Base-by-base conservation (phyloP, 1,140 invertebrate species). In the Diorhabda sublineata region DNA sequence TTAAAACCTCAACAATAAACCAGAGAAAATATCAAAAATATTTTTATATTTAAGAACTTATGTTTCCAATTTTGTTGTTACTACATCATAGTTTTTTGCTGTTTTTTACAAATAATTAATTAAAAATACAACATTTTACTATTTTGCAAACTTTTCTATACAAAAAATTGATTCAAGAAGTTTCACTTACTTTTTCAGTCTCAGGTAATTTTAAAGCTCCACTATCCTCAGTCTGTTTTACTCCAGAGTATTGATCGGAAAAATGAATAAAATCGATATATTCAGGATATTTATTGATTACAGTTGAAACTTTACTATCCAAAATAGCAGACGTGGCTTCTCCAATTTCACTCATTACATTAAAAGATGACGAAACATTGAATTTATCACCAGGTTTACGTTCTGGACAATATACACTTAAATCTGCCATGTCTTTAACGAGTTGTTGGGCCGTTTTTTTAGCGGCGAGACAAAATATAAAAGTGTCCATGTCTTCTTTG, bases 181-280 rank as follows among this genome's bases (percentile, higher is more conserved):
- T 26, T 26, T 26, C 26, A 67, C 67, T 70, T 58, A 78, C 76
- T 69, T 79, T 80, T 69, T 81, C 77, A 59, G 75, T 78, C 6
- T 81, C 79, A 64, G 80, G 79, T 70, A 80, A 68, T 69, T 81
- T 81, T 9, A 79, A 66, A 43, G 73, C 66, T 52, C 69, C 67
- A 69, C 57, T 76, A 65, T 81, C 80, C 52, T 98, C 96, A 78
- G 91, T 89, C 78, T 91, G 89, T 81, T 97, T 96, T 4, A 87
- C 86, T 58, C 97, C 93, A 74, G 91, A 92, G 83, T 91, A 99
- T 79, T 98, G 93, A 84, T 99, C 98, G 67, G 96, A 98, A 77
- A 99, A 90, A 83, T 99, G 97, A 81, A 99, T 93, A 82, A 92
- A 99, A 80, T 99, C 97, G 75, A 99, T 89, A 76, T 90, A 85